phyloP scores from a whole-genome alignment of 1,140 invertebrate genomes.

The Octopus sinensis region DNA sequence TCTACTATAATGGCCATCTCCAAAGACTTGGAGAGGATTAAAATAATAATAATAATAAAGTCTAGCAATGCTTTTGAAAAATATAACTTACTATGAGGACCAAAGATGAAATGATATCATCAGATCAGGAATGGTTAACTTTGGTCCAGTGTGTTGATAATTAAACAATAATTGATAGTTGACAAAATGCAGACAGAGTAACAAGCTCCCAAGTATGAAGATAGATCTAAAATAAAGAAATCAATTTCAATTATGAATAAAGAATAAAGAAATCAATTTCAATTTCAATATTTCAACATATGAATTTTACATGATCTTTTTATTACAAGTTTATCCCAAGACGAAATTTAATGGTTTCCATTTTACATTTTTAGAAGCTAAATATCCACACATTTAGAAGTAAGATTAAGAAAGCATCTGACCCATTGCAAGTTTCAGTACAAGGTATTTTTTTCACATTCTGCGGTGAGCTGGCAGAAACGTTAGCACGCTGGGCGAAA shows the following conservation, averaged over 20 bases:
- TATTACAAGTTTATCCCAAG: not conserved
- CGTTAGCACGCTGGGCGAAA: too few species aligned
- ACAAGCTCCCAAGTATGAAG: not conserved
- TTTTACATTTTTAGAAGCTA: not conserved
- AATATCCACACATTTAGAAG: not conserved
- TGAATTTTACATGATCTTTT: not conserved
- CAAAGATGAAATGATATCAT: not conserved
- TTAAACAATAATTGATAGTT: not conserved
- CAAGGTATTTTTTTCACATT: too few species aligned
- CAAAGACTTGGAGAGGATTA: not conserved
- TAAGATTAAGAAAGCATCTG: too few species aligned
- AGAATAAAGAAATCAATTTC: not conserved
- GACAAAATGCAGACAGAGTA: not conserved
- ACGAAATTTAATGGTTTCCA: not conserved
- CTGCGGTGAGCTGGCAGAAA: too few species aligned
- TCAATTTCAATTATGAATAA: not conserved
- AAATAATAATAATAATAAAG: not conserved
- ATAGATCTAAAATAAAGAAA: not conserved
- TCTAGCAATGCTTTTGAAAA: not conserved
- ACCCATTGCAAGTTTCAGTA: too few species aligned
- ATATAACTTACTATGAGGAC: not conserved
- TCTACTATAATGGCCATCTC: not conserved
- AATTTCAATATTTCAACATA: too few species aligned
- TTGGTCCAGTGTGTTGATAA: not conserved
- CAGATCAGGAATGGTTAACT: not conserved